Evolutionary conservation across 2,888 invertebrate species (phyloP), one percentile per base, ranked within the genome.

Genomic region (Odontothrips loti): DNA sequence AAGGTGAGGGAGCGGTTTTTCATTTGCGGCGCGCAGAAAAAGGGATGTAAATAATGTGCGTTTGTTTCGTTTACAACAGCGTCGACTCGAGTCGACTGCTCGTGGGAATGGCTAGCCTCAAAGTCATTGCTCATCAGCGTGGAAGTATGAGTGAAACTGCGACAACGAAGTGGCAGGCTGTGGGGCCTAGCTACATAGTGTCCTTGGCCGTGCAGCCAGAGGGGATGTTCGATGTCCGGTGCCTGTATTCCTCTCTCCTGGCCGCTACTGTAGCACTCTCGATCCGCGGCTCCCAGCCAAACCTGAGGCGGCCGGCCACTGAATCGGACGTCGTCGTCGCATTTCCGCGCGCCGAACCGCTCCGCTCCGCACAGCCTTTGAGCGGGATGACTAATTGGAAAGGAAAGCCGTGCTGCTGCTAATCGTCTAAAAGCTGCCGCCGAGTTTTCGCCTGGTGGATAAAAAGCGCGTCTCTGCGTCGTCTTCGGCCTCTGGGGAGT

Each of bases 301-400:
- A n/a, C n/a, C n/a, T n/a, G n/a, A n/a, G n/a, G n/a, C n/a, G n/a
- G n/a, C n/a, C n/a, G n/a, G n/a, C n/a, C n/a, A n/a, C n/a, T n/a
- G n/a, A n/a, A 43, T 43, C 34, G 34, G 34, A 2, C 6, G 34
- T 6, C 34, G 34, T 6, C 34, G 34, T 43, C 34, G 34, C 34
- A 43, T 43, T 43, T 43, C 58, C 58, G n/a, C n/a, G n/a, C n/a
- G n/a, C n/a, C n/a, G n/a, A n/a, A n/a, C n/a, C n/a, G n/a, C n/a
- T n/a, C 58, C 58, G 51, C 58, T 6, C 58, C 58, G 58, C 58
- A 17, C 58, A 58, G 58, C 58, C 58, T 20, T n/a, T 58, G 58
- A 58, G 58, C 68, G 27, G 23, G 68, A 75, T 75, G 68, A 75
- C 68, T 75, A 75, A 75, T 75, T 75, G 68, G 68, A 27, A 27